Base-by-base conservation (phyloP, 2,113 vertebrate genomes). In the Pandion haliaetus region DNA sequence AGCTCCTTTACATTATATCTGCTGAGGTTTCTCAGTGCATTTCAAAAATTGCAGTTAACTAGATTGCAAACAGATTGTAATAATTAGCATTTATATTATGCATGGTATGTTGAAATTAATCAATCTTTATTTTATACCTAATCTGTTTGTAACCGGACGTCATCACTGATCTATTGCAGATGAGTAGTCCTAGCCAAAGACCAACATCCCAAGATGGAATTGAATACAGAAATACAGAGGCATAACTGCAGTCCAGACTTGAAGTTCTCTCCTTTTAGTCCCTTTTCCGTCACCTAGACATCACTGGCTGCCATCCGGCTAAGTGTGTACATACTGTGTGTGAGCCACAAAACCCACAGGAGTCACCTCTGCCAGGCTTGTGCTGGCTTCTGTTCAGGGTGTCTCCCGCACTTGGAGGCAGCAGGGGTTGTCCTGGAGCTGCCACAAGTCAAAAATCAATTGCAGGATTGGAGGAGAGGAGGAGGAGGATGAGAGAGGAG, bases 391-490 rank as follows among this genome's bases (percentile, higher is more conserved):
- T 84, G 10, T 65, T 85, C 50, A 42, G 38, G 57, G 14, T 24
- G 17, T 50, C 32, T 63, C 32, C n/a, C 2, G 2, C 0, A 1
- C 21, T 71, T 0, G 0, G 50, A 63, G 42, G 18, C 54, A 84
- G 47, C 25, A 36, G 6, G n/a, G 10, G 19, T 50, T 31, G 25
- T 88, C 20, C 66, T 79, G 57, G 31, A 80, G 47, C 73, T 59
- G 47, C 61, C 58, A 59, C 32, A 31, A 57, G 40, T 63, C 14
- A 82, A 93, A 84, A 81, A 78, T 72, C 61, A 84, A 0, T 52
- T 69, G 34, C 58, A 95, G 54, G 58, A 29, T 28, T 29, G 26
- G 69, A 73, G 49, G 19, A 47, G 40, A 12, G 52, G 74, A 47
- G 34, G 72, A 77, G 36, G 25, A 74, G 34, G 12, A 78, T 36